Evolutionary conservation across 2,797 vertebrate species (phyloP).

Genomic region (Coendou prehensilis): DNA sequence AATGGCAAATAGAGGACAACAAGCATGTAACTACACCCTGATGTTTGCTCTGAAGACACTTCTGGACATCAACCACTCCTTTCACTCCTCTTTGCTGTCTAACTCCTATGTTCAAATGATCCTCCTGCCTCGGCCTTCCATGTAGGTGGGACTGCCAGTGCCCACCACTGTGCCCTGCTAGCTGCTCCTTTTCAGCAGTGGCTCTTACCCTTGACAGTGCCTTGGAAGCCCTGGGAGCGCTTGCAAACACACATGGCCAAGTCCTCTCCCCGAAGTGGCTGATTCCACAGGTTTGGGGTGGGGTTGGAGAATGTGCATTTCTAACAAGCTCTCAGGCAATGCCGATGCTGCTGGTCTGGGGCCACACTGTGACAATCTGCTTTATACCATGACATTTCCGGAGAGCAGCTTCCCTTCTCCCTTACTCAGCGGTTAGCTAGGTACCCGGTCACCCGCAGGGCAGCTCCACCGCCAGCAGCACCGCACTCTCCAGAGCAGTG

Average conservation of each 20-base stretch:
- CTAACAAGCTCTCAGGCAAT: neutral
- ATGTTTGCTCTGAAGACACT: neutral
- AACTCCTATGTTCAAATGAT: neutral
- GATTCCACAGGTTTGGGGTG: neutral
- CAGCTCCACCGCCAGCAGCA: neutral
- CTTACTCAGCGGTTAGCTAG: neutral
- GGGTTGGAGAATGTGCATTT: neutral
- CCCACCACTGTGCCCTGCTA: no score
- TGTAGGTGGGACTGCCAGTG: neutral
- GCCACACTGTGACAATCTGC: neutral
- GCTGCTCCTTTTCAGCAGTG: neutral
- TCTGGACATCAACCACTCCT: neutral
- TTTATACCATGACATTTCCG: neutral
- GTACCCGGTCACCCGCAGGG: neutral
- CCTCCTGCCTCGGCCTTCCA: neutral
- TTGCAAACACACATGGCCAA: neutral
- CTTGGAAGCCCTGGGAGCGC: neutral
- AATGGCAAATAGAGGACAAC: neutral
- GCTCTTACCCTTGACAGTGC: accelerated
- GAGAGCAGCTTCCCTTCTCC: neutral
- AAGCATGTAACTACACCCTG: neutral
- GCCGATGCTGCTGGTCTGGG: neutral
- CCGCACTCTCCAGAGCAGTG: neutral
- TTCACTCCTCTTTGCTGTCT: neutral
- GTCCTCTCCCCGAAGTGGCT: neutral